Conservation (phyloP, 2,797 vertebrate species). For the Catamblyrhynchus diadema region DNA sequence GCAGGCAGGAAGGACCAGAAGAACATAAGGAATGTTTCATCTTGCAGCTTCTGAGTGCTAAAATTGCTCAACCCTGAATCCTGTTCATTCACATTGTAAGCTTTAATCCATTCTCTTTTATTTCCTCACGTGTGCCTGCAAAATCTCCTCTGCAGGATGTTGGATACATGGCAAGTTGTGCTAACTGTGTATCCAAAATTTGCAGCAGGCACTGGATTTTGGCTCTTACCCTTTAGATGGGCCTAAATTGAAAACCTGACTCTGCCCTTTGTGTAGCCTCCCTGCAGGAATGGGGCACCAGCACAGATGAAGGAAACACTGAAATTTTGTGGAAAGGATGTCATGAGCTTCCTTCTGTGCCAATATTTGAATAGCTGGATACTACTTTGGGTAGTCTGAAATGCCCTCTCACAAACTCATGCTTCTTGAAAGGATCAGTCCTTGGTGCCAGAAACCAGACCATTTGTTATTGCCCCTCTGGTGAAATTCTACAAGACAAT, state of each 20-base stretch:
- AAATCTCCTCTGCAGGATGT: background rate
- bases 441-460: background rate
- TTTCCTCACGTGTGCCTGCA: background rate
- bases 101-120: background rate
- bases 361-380: background rate
- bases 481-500: background rate
- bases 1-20: background rate
- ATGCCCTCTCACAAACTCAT: background rate
- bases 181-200: background rate
- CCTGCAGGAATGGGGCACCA: background rate
- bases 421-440: conserved; percentile 1
- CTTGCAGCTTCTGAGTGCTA: background rate
- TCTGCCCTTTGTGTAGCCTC: background rate
- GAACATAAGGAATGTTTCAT: background rate
- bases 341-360: background rate
- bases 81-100: background rate
- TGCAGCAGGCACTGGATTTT: background rate
- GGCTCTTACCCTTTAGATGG: background rate
- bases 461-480: conserved; percentile 27
- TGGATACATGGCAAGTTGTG: background rate
- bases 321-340: background rate
- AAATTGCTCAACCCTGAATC: background rate
- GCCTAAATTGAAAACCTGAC: background rate
- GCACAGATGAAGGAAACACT: background rate
- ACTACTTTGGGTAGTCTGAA: background rate